Base-by-base conservation (phyloP, 1,140 invertebrate species). In the Drosophila sp. region DNA sequence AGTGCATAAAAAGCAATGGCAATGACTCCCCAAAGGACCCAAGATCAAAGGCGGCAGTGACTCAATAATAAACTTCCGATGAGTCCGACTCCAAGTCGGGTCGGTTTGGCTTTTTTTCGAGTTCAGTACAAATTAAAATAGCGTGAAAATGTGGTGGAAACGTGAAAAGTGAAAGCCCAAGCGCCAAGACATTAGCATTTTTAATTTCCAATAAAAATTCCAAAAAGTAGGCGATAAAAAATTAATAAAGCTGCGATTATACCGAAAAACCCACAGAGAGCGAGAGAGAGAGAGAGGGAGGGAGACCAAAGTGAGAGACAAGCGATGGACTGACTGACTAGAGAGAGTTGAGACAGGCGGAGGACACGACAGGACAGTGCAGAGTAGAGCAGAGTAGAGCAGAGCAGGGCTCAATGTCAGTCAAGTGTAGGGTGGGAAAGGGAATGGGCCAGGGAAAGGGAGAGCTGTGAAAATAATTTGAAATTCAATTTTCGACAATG, bases 211-310 rank as follows among this genome's bases (percentile, higher is more conserved):
- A 89, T 89, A 89, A 89, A 89, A 89, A 89, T 84, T 66, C 80
- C 84, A 89, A 89, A 89, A 89, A 89, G 85, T 89, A 89, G 84
- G 84, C 85, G 85, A 89, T 89, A 89, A 89, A 89, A 89, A 89
- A 89, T 89, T 89, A 89, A 89, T 89, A 89, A 89, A 89, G 84
- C 84, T 89, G 84, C 84, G 84, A 89, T 89, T 89, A 89, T 89
- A 87, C 83, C 68, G 35, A 38, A 38, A 38, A 30, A 30, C 17
- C 17, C 17, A 17, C 17, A 17, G 17, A 17, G 17, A 17, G 17
- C 17, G 17, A 17, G 17, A 30, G 4, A 30, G 4, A 30, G 4
- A 30, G 4, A 30, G 2, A 73, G 33, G 61, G 70, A 50, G 44
- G 2, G 23, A 25, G n/a, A 50, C 44, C 44, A 50, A 50, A 50